These are phyloP conservation scores for Drosophila miranda DNA, from an alignment of 1,140 invertebrate genomes.

Conservation along the genomic window DNA sequence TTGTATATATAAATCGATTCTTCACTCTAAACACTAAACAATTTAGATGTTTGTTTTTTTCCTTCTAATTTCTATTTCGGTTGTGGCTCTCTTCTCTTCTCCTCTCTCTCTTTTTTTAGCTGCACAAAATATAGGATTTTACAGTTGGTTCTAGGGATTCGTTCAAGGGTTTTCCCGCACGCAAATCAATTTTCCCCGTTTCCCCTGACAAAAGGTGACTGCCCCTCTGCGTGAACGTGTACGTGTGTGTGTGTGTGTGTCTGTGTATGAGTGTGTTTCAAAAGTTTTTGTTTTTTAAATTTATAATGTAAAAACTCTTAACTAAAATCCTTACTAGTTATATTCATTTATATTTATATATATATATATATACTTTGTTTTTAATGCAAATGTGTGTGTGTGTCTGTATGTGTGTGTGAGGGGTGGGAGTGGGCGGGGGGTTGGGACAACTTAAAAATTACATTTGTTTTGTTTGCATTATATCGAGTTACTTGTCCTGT, in stretches of 20 bases:
- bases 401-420: constrained; percentile 50
- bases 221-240: constrained; percentile 38
- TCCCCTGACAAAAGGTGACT: constrained; percentile 6
- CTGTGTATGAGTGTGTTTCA: constrained; percentile 39
- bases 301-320: constrained; percentile 76
- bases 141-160: constrained; percentile 43
- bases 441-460: constrained; percentile 58
- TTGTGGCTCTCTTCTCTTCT: constrained; percentile 18
- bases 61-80: constrained; percentile 38
- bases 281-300: constrained; percentile 51
- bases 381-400: constrained; percentile 58
- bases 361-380: constrained; percentile 67
- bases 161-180: constrained; percentile 24
- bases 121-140: constrained; percentile 74
- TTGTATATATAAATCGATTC: constrained; percentile 61
- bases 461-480: constrained; percentile 43
- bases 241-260: constrained; percentile 26
- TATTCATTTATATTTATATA: constrained; percentile 78
- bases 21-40: constrained; percentile 73
- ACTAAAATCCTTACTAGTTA: constrained; percentile 77
- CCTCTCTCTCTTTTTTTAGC: constrained; percentile 40
- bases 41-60: constrained; percentile 52
- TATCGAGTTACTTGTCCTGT: not conserved
- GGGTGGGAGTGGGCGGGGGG: constrained; percentile 15
- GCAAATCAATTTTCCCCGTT: constrained; percentile 64